These are phyloP conservation scores for Dendrocincla fuliginosa DNA, from an alignment of 2,797 vertebrate species.

Conservation along the genomic window DNA sequence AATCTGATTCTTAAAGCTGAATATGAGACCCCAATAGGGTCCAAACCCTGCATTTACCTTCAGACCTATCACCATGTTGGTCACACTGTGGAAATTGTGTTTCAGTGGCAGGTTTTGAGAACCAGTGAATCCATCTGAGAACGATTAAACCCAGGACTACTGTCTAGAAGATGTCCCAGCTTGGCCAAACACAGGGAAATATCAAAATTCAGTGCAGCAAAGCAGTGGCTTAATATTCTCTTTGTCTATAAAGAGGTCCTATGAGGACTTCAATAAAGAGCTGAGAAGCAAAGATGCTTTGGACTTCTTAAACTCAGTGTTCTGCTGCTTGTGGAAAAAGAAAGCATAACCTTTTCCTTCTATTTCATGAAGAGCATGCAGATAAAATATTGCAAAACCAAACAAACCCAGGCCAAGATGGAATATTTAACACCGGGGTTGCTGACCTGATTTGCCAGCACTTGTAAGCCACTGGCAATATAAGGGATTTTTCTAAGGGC, in stretches of 20 bases:
- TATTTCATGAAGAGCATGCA: background rate
- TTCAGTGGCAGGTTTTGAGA: background rate
- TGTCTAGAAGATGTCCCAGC: background rate
- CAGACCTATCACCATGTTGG: background rate
- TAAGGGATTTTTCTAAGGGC: background rate
- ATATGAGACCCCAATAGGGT: constrained; percentile 42
- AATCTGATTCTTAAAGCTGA: constrained; percentile 69
- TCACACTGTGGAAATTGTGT: background rate
- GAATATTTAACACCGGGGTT: background rate
- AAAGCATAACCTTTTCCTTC: background rate
- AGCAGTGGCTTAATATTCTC: background rate
- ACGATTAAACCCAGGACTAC: background rate
- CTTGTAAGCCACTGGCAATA: background rate
- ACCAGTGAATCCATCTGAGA: background rate
- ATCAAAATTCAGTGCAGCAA: background rate
- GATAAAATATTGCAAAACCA: background rate
- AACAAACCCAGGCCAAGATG: background rate
- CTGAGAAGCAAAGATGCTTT: background rate
- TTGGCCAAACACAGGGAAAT: background rate
- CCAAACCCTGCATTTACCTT: constrained; percentile 20
- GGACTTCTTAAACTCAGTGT: background rate
- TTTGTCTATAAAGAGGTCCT: constrained; percentile 27
- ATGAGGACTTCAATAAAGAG: background rate
- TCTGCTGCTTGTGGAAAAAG: background rate
- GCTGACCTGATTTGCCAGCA: background rate